Evolutionary conservation across 2,888 invertebrate species (phyloP), one percentile per base, ranked within the genome.

Genomic region (Quadroppia sp.): DNA sequence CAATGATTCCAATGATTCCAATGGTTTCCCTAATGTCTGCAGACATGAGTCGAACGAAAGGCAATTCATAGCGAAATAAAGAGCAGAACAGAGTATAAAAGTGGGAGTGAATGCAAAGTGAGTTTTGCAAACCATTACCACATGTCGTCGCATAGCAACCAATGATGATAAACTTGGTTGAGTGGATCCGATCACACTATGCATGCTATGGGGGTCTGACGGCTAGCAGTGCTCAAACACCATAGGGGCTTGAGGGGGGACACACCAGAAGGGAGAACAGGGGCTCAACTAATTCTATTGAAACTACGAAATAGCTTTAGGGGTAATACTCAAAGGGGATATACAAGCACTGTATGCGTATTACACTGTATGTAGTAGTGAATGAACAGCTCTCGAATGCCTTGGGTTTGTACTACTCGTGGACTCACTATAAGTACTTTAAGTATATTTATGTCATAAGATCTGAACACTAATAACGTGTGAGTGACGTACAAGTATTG

Each of bases 391-490:
- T 9, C 11, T 15, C 45, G 17, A 9, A 45, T 45, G 17, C 45
- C 17, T n/a, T n/a, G n/a, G n/a, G n/a, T 45, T 15, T 56, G 7
- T 28, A 25, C 23, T n/a, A 23, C 56, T 4, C 56, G 23, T 20
- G 2, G 11, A 23, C 2, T 2, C 23, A 56, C 23, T 17, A n/a
- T n/a, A n/a, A n/a, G n/a, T n/a, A n/a, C 6, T 25, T 56, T 23
- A 23, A 23, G 23, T 15, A 20, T 23, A 56, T 56, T 56, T 56
- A 25, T 56, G 56, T 56, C 56, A 56, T 56, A 56, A 25, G 28
- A 23, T 56, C 17, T 56, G 56, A 56, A 56, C 56, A 56, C 56
- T 56, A 56, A 56, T 56, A 56, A 56, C 56, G 56, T 56, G 56
- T 56, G 56, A 56, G 23, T 56, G 56, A 56, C 56, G 56, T 56